A percentile compares a stretch with the other conserved stretches of the same genome.
Conservation (phyloP, 2,113 vertebrate species). For the Brienomyrus brachyistius region DNA sequence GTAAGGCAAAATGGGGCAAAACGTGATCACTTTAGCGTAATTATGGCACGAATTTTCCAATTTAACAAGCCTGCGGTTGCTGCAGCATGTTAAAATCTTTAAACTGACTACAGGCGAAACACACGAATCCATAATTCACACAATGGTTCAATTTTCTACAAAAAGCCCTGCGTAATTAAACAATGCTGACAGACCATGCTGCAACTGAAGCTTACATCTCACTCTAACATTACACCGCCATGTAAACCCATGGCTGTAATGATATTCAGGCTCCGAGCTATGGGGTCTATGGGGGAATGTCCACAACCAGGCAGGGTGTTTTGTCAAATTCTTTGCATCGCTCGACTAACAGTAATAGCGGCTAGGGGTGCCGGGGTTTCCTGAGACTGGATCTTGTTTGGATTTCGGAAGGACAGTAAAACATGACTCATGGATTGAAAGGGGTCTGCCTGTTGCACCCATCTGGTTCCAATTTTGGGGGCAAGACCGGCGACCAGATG, state of each 20-base stretch:
- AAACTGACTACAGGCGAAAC: neutral
- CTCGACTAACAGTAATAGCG: constrained; percentile 45
- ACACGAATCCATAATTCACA: neutral
- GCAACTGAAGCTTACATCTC: constrained; percentile 14
- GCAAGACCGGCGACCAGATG: constrained; percentile 38
- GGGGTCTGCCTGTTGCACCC: constrained; percentile 50
- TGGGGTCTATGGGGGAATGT: neutral
- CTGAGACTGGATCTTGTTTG: constrained; percentile 49
- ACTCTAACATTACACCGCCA: neutral
- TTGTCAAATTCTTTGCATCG: constrained; percentile 33
- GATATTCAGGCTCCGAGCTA: constrained; percentile 9
- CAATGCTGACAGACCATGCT: constrained; percentile 16
- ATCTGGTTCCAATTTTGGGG: constrained; percentile 56
- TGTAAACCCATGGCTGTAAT: constrained; percentile 25
- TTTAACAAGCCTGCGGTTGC: neutral
- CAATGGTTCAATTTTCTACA: neutral
- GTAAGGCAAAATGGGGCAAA: neutral
- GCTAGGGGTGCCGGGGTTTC: constrained; percentile 46
- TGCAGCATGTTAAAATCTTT: neutral
- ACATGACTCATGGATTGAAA: constrained; percentile 52
- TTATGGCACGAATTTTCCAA: neutral
- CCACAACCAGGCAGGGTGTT: neutral
- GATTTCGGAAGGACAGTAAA: constrained; percentile 54
- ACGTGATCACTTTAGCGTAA: neutral
- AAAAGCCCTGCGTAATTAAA: neutral